phyloP scores from a whole-genome alignment of 2,888 invertebrate genomes.

The Andrena bicolor region DNA sequence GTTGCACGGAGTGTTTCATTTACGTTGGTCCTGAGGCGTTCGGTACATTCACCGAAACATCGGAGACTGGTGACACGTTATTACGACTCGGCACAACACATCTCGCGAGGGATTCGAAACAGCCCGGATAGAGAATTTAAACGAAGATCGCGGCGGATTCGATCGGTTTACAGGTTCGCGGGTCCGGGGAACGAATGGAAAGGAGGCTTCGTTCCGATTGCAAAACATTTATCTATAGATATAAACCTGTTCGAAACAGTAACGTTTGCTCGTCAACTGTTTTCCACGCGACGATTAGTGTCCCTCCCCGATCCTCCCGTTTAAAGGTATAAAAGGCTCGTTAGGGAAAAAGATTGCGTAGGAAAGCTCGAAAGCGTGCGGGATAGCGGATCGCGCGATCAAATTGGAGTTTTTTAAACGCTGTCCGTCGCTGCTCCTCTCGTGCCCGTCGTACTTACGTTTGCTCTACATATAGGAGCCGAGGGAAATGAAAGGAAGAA shows the following conservation, averaged over 20 bases:
- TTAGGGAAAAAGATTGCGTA: background rate
- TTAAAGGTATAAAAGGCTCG: background rate
- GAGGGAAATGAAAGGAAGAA: background rate
- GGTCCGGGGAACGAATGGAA: slow-evolving; percentile 5
- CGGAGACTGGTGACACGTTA: slow-evolving; percentile 9
- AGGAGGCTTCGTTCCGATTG: slow-evolving; percentile 24
- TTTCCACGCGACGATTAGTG: slow-evolving; percentile 32
- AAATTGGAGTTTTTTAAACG: slow-evolving; percentile 25
- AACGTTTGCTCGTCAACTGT: slow-evolving; percentile 51
- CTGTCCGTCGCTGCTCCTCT: slow-evolving; percentile 21
- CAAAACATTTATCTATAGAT: slow-evolving; percentile 44
- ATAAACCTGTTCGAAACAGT: slow-evolving; percentile 46
- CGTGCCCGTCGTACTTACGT: slow-evolving; percentile 25
- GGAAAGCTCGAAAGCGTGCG: background rate
- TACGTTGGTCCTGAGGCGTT: background rate
- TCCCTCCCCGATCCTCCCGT: background rate
- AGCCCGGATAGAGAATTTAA: background rate
- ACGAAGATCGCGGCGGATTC: background rate
- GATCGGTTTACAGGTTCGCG: background rate
- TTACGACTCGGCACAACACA: background rate
- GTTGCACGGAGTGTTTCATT: background rate
- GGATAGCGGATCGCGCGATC: slow-evolving; percentile 21
- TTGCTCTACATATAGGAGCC: slow-evolving; percentile 23
- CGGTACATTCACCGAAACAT: background rate
- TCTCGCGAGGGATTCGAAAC: background rate